Evolutionary conservation across 1,140 invertebrate genomes (phyloP).

Genomic region (Pemphigus obesinymphae): DNA sequence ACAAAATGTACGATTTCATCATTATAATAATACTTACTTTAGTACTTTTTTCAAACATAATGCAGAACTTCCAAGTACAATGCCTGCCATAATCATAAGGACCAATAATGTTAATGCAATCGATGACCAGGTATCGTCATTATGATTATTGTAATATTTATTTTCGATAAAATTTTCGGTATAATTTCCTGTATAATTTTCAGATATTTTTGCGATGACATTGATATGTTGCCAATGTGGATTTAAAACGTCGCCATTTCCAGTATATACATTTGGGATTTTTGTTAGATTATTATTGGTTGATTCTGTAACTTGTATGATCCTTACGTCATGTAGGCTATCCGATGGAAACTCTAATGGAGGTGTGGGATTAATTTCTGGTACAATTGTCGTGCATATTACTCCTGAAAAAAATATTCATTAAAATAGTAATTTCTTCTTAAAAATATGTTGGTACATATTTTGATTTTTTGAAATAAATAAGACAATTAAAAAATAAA

Average conservation of each 20-base stretch:
- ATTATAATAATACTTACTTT: slow-evolving; percentile 28
- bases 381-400: not conserved
- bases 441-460: no score
- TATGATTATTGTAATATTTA: slow-evolving; percentile 23
- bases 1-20: no score
- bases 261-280: not conserved
- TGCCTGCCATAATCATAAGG: not conserved
- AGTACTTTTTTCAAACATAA: not conserved
- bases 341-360: slow-evolving; percentile 28
- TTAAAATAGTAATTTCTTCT: no score
- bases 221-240: not conserved
- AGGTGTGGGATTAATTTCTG: slow-evolving; percentile 7
- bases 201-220: not conserved
- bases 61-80: not conserved
- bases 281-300: not conserved
- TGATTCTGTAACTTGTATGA: not conserved
- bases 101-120: not conserved
- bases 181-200: slow-evolving; percentile 20
- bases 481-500: no score
- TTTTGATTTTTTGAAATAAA: no score
- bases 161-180: slow-evolving; percentile 16
- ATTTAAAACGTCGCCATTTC: not conserved
- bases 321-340: not conserved
- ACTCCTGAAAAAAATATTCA: not conserved
- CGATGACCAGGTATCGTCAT: not conserved